A percentile compares a stretch with the other conserved stretches of the same genome.
Conservation (phyloP, 2,797 vertebrate genomes). For the Ciconia nigra region DNA sequence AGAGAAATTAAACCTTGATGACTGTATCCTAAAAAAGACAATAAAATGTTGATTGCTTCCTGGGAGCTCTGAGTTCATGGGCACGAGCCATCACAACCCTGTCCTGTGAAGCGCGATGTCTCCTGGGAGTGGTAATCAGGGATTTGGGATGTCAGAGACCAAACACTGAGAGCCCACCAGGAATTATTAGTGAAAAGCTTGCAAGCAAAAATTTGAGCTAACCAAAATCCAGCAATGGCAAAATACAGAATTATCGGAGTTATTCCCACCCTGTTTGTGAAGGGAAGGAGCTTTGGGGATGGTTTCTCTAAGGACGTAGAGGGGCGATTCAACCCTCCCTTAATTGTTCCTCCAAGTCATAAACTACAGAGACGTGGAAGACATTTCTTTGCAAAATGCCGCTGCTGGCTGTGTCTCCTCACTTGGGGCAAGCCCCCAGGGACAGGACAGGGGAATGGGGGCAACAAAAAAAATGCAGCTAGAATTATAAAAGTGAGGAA, state of each 20-base stretch:
- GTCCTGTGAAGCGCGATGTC: not conserved
- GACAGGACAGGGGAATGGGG: not conserved
- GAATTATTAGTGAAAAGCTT: not conserved
- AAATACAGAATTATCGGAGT: not conserved
- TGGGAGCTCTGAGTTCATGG: not conserved
- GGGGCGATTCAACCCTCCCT: not conserved
- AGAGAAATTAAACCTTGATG: not conserved
- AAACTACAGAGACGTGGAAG: not conserved
- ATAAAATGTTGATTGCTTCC: not conserved
- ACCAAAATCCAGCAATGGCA: not conserved
- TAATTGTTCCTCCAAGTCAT: not conserved
- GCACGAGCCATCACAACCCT: not conserved
- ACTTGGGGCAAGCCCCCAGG: accelerated
- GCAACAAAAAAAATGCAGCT: not conserved
- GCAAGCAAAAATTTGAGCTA: not conserved
- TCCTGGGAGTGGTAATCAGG: not conserved
- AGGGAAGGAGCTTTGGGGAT: not conserved
- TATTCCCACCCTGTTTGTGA: not conserved
- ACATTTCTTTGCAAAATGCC: not conserved
- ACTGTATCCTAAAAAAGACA: not conserved
- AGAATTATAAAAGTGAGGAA: not conserved
- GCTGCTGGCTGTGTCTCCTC: not conserved
- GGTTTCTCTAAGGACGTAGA: not conserved
- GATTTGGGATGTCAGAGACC: not conserved
- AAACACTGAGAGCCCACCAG: not conserved